Evolutionary conservation across 1,140 invertebrate genomes (phyloP).

Genomic region (Habropoda laboriosa): DNA sequence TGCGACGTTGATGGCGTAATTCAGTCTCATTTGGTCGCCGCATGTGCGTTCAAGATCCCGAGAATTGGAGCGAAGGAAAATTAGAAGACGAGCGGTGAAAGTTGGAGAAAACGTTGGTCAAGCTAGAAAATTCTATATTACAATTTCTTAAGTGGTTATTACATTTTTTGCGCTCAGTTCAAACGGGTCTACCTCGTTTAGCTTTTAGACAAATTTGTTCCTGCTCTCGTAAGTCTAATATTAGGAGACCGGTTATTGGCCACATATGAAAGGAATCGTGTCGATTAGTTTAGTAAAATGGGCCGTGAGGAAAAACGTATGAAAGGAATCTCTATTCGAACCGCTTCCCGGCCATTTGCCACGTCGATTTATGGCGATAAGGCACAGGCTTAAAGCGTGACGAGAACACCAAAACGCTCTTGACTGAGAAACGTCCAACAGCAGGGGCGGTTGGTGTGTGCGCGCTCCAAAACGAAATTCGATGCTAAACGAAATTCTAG

Average conservation of each 20-base stretch:
- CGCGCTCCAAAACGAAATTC: conserved; percentile 59
- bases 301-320: background rate
- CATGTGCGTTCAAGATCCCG: too few species aligned
- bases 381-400: conserved; percentile 54
- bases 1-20: too few species aligned
- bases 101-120: too few species aligned
- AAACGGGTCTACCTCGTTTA: too few species aligned
- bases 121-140: too few species aligned
- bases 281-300: conserved; percentile 28
- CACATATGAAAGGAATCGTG: background rate
- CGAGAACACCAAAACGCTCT: conserved; percentile 66
- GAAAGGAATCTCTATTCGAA: conserved; percentile 37
- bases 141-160: too few species aligned
- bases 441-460: background rate
- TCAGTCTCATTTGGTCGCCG: too few species aligned
- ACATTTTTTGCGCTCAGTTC: too few species aligned
- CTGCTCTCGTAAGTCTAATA: background rate
- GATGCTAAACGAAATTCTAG: conserved; percentile 61
- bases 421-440: conserved; percentile 55
- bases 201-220: too few species aligned
- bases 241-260: too few species aligned
- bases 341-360: conserved; percentile 32
- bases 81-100: too few species aligned
- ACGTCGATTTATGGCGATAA: conserved; percentile 49
- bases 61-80: too few species aligned